Base-by-base conservation (phyloP, 2,113 vertebrate genomes). In the Hepsetus odoe region DNA sequence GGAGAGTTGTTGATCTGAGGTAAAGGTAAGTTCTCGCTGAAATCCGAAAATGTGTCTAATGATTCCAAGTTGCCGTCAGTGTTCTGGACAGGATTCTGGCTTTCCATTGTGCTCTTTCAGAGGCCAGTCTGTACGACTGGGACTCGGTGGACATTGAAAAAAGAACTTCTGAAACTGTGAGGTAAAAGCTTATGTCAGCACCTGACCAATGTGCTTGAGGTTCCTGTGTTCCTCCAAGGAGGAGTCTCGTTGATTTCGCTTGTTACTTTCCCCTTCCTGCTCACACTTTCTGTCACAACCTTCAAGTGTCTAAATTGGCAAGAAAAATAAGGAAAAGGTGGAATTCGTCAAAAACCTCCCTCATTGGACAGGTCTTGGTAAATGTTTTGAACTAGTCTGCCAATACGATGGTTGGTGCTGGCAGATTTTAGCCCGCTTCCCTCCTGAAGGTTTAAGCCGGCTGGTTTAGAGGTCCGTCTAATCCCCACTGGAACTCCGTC, bases 291-390 rank as follows among this genome's bases (percentile, higher is more conserved):
- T 28, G 79, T 67, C 1, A 32, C 80, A 86, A 74, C 2, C 5
- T 86, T 93, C 91, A 92, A 86, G 90, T 91, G 87, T 90, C 91
- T 46, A 91, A 72, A 86, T 86, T 88, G 64, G 89, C 88, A 76
- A 91, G 76, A 74, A 92, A 90, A 61, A 92, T 89, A 76, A 93
- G 89, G 86, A 93, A 90, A 83, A 92, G 89, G 80, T 91, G 90
- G 64, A 90, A 87, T 78, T 87, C 88, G 70, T 89, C 83, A 77
- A 89, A 90, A 83, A 88, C 76, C 82, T 86, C 82, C 87, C 88
- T 91, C 90, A 93, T 92, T 92, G 89, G 90, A 77, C 51, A 86
- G 13, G 83, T 85, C 67, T 86, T 83, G 56, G 28, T 72, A 83
- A 83, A 26, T 18, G 30, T 64, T 64, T 32, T 77, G 18, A 22